Base-by-base conservation (phyloP, 2,888 invertebrate genomes). In the Strigamia crassipes region DNA sequence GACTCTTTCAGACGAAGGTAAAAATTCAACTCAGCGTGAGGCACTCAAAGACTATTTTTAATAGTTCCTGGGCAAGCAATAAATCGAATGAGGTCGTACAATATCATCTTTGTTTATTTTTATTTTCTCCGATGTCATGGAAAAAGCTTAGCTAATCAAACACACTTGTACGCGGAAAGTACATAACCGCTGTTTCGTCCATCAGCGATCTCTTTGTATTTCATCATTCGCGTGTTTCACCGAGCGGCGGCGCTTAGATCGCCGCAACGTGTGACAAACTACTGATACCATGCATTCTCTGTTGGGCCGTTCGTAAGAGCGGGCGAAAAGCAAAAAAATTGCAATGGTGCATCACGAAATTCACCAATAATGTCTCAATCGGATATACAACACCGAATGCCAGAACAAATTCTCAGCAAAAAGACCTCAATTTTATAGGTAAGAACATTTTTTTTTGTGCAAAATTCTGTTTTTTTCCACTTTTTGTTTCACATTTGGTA, bases 81-180 rank as follows among this genome's bases (percentile, higher is more conserved):
- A 66, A 66, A 66, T 66, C 23, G 61, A 66, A 66, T 66, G 61
- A 23, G 61, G 61, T 21, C 61, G 23, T 66, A 66, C 61, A 66
- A 66, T 66, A 66, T 66, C 21, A 66, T 66, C 61, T 66, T 66
- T 66, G 61, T 66, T 66, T 66, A 66, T 66, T 66, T 66, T 66
- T 21, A 23, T 66, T 66, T 66, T 66, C 21, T 66, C 61, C 61
- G 12, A 66, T 66, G 61, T 66, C 61, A 23, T 18, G 61, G 6
- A n/a, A 15, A 15, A 21, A n/a, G 18, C 23, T 18, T 66, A 23
- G 21, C 61, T 66, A 66, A 66, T 66, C 61, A 66, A 66, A 66
- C 21, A 66, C 61, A 66, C 21, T 66, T 66, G 61, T 66, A 18
- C 61, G 61, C 1, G 23, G 3, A 66, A 23, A 23, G 21, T 66